Conservation (phyloP, 1,140 invertebrate genomes). For the Drosophila kepulauana region DNA sequence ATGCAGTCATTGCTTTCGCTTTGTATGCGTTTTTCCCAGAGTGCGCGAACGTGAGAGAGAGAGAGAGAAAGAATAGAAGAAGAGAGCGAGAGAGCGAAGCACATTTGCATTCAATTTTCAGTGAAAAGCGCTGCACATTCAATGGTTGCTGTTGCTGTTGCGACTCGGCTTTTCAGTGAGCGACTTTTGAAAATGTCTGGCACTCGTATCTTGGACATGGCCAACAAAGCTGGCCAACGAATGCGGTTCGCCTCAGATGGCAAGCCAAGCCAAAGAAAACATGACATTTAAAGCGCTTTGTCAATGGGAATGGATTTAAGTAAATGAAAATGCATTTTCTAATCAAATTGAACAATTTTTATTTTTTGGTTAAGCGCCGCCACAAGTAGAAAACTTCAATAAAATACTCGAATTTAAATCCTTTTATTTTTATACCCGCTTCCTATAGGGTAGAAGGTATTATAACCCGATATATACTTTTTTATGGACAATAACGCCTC, state of each 20-base stretch:
- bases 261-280: slow-evolving; percentile 2
- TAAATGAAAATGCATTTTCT: slow-evolving; percentile 10
- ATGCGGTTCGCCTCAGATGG: slow-evolving; percentile 45
- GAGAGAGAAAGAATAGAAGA: not conserved
- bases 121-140: slow-evolving; percentile 72
- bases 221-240: slow-evolving; percentile 56
- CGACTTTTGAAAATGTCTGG: slow-evolving; percentile 47
- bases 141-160: slow-evolving; percentile 49
- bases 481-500: too few species aligned
- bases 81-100: not conserved
- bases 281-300: slow-evolving; percentile 3
- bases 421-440: too few species aligned
- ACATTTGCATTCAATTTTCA: slow-evolving; percentile 58
- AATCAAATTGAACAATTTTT: not conserved
- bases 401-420: too few species aligned
- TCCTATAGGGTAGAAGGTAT: too few species aligned
- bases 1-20: slow-evolving; percentile 1
- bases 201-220: slow-evolving; percentile 31
- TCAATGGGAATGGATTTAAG: not conserved
- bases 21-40: slow-evolving; percentile 4
- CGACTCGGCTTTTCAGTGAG: slow-evolving; percentile 45
- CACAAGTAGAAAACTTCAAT: not conserved
- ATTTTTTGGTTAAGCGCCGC: not conserved
- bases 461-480: too few species aligned
- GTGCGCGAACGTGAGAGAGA: slow-evolving; percentile 1